These are phyloP conservation scores for Chrysodeixis includens DNA, from an alignment of 2,888 invertebrate species.

Conservation along the genomic window DNA sequence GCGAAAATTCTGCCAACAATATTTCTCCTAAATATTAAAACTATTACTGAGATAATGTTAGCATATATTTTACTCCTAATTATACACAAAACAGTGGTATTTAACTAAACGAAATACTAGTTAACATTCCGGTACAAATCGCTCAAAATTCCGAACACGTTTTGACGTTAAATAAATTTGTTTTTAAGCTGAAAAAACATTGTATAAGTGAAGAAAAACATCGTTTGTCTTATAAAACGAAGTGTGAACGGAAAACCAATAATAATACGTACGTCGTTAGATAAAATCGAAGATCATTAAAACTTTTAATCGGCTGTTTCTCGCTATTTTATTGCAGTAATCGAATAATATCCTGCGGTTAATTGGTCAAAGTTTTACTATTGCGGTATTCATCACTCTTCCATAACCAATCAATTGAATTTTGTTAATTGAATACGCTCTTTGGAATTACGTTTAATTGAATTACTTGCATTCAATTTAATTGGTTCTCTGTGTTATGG, in stretches of 20 bases:
- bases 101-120: neutral
- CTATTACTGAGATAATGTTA: neutral
- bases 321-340: constrained; percentile 43
- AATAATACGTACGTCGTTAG: constrained; percentile 33
- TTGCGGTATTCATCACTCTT: constrained; percentile 9
- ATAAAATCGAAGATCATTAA: constrained; percentile 48
- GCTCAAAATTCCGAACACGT: constrained; percentile 5
- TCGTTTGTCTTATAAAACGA: constrained; percentile 34
- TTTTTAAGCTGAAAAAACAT: constrained; percentile 13
- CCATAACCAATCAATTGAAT: neutral
- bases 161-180: constrained; percentile 14
- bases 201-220: neutral
- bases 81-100: neutral
- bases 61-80: neutral
- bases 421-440: neutral
- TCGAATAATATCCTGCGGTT: constrained; percentile 24
- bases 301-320: constrained; percentile 55
- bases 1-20: constrained; percentile 10
- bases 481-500: neutral
- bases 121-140: neutral
- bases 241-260: constrained; percentile 34
- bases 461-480: neutral
- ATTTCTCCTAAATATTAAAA: neutral
- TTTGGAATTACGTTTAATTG: neutral
- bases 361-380: constrained; percentile 27